Evolutionary conservation across 2,113 vertebrate genomes (phyloP), one percentile per base, ranked within the genome.

Genomic region (Beaufortia kweichowensis): DNA sequence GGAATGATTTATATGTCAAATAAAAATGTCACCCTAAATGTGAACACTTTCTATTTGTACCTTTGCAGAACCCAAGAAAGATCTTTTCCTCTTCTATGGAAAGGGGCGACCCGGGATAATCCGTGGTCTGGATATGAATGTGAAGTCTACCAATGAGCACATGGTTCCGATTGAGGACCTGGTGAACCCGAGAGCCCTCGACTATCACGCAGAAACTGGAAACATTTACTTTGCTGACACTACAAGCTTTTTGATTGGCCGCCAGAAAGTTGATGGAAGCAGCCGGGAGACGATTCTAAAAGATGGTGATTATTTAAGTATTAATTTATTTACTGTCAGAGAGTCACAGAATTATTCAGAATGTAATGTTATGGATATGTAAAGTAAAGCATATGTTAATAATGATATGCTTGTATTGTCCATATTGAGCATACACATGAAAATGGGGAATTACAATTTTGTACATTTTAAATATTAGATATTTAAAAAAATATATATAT

Each of bases 171-270:
- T 99, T 23, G 95, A 98, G 87, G 96, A 98, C 85, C 81, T 99
- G 79, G 96, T 99, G 73, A 99, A 97, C 79, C 97, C 97, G 35
- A 93, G 97, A 75, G 97, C 97, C 56, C 89, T 99, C 62, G 97
- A 99, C 87, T 99, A 95, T 85, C 95, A 98, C 0, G 95, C 96
- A 0, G 96, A 97, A 88, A 88, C 89, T 56, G 96, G 93, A 86
- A 94, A 96, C 81, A 93, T 99, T 85, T 99, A 98, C 86, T 99
- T 98, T 86, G 97, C 97, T 41, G 97, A 99, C 82, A 98, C 97
- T 4, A 98, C 97, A 68, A 99, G 97, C 85, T 99, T 99, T 84
- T 89, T 98, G 75, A 99, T 99, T 81, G 97, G 97, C 0, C 83
- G 95, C 8, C 96, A 99, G 84, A 98, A 97, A 88, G 95, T 95